These are phyloP conservation scores for Cavia aperea DNA, from an alignment of 2,113 vertebrate genomes.

Conservation along the genomic window DNA sequence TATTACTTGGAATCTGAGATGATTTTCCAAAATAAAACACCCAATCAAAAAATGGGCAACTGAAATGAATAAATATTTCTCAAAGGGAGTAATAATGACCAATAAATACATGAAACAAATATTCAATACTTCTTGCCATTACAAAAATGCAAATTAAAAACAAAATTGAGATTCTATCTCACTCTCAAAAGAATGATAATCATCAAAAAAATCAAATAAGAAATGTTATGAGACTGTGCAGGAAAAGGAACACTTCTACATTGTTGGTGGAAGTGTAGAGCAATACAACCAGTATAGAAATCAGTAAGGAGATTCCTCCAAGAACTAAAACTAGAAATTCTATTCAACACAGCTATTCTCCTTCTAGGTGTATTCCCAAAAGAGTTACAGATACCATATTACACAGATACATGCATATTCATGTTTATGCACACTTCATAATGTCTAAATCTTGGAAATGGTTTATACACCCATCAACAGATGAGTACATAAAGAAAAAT, in stretches of 20 bases:
- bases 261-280: not conserved
- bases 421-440: not conserved
- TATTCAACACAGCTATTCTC: not conserved
- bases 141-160: not conserved
- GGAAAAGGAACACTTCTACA: not conserved
- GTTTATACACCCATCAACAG: not conserved
- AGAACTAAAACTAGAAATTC: not conserved
- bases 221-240: not conserved
- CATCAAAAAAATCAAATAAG: not conserved
- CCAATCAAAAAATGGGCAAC: not conserved
- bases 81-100: not conserved
- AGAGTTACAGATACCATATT: not conserved
- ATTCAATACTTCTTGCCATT: not conserved
- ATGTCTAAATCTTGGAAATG: not conserved
- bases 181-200: not conserved
- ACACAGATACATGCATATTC: not conserved
- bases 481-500: not conserved
- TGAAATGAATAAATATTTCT: not conserved
- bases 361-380: not conserved
- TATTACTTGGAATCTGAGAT: not conserved
- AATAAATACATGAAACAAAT: not conserved
- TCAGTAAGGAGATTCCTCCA: not conserved
- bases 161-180: not conserved
- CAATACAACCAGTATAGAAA: not conserved
- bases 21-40: not conserved